Evolutionary conservation across 2,888 invertebrate genomes (phyloP), one percentile per base, ranked within the genome.

Genomic region (Troides helena): DNA sequence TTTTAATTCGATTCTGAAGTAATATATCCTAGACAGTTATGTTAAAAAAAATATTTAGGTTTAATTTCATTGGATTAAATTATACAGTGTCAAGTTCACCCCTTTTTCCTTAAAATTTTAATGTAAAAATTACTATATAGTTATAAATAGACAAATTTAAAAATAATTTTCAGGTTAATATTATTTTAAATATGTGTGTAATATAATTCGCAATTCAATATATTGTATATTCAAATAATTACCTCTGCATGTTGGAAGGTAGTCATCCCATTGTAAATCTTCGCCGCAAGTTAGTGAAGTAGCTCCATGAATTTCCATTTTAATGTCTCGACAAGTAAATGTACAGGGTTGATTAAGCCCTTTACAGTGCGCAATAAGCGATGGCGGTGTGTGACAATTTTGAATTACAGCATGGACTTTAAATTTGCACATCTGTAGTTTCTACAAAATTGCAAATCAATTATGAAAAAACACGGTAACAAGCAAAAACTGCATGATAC

Each of bases 381-480:
- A 80, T 72, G 81, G 85, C 63, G 92, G 88, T 36, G 86, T 78
- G 30, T 82, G 77, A 75, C 93, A 93, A 65, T 80, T 81, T 75
- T 90, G 90, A 66, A 85, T 78, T 70, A 92, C 78, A 4, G 92
- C 90, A 75, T 90, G 85, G 66, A 92, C 81, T 76, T 88, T 86
- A 80, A 89, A 87, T 78, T 90, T 89, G 76, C 93, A 93, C 65
- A 85, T 79, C 74, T 87, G 87, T 3, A 91, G 77, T 69, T 83
- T 81, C 90, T 92, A 83, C 60, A 86, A 67, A 62, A 71, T 76
- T 70, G 71, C 66, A 70, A 74, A 74, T 64, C 70, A 64, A 43
- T 64, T 66, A 30, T 56, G 8, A 56, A 56, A 56, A 4, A 8
- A 21, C 56, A 21, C 21, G 56, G n/a, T n/a, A 21, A 46, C 12